A percentile compares a stretch with the other conserved stretches of the same genome.
Conservation (phyloP, 2,797 vertebrate species). For the Denticeps clupeoides region DNA sequence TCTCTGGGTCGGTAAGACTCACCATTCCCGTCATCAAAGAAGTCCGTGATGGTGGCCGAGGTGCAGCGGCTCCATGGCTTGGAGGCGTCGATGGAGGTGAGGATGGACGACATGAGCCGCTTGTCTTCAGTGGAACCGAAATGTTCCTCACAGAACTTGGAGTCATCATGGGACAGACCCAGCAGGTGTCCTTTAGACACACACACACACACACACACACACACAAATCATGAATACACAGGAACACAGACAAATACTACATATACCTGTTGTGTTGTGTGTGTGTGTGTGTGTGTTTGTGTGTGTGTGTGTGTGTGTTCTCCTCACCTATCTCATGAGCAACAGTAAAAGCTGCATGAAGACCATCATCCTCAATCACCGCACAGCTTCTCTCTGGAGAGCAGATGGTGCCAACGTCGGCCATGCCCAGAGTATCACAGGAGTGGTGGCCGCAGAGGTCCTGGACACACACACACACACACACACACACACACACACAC, state of each 20-base stretch:
- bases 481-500: slow-evolving; percentile 8
- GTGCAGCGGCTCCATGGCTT: slow-evolving; percentile 98
- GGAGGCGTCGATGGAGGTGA: slow-evolving; percentile 92
- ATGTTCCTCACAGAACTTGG: slow-evolving; percentile 93
- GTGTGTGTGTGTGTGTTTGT: neutral
- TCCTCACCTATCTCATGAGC: slow-evolving; percentile 89
- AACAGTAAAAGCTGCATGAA: slow-evolving; percentile 93
- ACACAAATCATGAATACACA: slow-evolving; percentile 1
- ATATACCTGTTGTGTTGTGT: neutral
- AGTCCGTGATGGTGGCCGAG: slow-evolving; percentile 91
- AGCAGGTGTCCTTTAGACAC: slow-evolving; percentile 77
- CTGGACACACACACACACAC: slow-evolving; percentile 45
- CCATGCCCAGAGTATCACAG: slow-evolving; percentile 98
- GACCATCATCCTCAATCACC: slow-evolving; percentile 95
- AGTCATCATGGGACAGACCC: slow-evolving; percentile 95
- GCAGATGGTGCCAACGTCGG: slow-evolving; percentile 96
- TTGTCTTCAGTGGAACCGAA: slow-evolving; percentile 90
- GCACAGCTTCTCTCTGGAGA: slow-evolving; percentile 95
- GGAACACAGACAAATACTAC: neutral
- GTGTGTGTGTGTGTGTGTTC: slow-evolving; percentile 5
- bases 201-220: neutral
- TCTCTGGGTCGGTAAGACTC: slow-evolving; percentile 40
- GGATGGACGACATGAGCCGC: slow-evolving; percentile 92
- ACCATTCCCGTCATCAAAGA: slow-evolving; percentile 96
- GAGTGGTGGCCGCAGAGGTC: slow-evolving; percentile 98